Base-by-base conservation (phyloP, 2,113 vertebrate genomes). In the Toxotes jaculatrix region DNA sequence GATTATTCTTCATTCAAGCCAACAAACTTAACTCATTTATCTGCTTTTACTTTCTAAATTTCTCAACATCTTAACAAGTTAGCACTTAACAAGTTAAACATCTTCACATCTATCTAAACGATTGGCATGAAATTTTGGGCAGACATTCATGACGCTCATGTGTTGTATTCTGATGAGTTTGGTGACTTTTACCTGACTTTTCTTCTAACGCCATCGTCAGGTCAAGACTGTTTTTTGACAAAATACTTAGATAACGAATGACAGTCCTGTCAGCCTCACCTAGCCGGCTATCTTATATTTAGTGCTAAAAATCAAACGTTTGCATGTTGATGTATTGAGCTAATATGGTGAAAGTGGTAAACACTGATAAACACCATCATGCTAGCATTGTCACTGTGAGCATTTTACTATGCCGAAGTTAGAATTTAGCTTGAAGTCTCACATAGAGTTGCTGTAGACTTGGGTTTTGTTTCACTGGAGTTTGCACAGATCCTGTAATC, bases 401-500 rank as follows among this genome's bases (percentile, higher is more conserved):
- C 16, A 49, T 19, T 49, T 5, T 19, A 49, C 6, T 5, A 49
- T 49, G 16, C 47, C 23, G 21, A 11, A 10, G 7, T 55, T 49
- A 19, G 10, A 14, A 45, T 45, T 66, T 56, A 43, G 27, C 40
- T 47, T 16, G 60, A 59, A 43, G 16, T 32, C 11, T 53, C 9
- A 51, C 27, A 59, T 10, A 65, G 6, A 57, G 13, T 21, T 6
- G 51, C 19, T 55, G 51, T 55, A 55, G 51, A 16, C 45, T 19
- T 49, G 47, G 17, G 21, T 9, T 55, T 23, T 34, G 34, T 34
- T 69, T 42, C 8, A 42, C 32, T 56, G 12, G 5, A 5, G n/a
- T 56, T 59, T 77, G 19, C 13, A n/a, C 4, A 23, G 23, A 70
- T 59, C 31, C 42, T 55, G 43, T 67, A 72, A 61, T 68, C 40